A percentile compares a stretch with the other conserved stretches of the same genome.
Evolutionary conservation across 2,797 vertebrate genomes (phyloP).

Genomic region (Pseudotriccus pelzelni): DNA sequence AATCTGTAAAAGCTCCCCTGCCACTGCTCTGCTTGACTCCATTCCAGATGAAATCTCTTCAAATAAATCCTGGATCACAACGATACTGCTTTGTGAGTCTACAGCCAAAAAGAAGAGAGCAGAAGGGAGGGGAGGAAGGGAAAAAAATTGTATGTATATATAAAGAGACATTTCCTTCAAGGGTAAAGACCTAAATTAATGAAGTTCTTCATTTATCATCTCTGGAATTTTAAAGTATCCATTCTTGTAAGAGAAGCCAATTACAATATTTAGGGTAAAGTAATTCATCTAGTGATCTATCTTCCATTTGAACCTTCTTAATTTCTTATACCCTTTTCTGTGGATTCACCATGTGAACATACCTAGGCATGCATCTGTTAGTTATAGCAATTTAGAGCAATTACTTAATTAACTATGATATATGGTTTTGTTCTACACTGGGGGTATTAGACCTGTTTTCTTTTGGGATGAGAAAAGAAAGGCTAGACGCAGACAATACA

Average conservation of each 20-base stretch:
- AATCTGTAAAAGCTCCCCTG: constrained; percentile 78
- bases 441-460: neutral
- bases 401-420: constrained; percentile 74
- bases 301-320: constrained; percentile 67
- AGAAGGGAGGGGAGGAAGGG: neutral
- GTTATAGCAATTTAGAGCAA: constrained; percentile 71
- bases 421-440: neutral
- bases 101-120: constrained; percentile 29
- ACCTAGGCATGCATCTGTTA: constrained; percentile 62
- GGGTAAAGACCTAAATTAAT: constrained; percentile 73
- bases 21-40: constrained; percentile 74
- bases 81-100: constrained; percentile 62
- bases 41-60: constrained; percentile 79
- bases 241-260: constrained; percentile 65
- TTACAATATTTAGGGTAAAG: constrained; percentile 73
- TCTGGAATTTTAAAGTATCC: constrained; percentile 57
- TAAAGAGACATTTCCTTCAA: constrained; percentile 67
- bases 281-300: constrained; percentile 71
- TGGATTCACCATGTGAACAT: constrained; percentile 63
- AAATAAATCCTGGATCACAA: constrained; percentile 75
- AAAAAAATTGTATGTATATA: neutral
- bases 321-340: constrained; percentile 64
- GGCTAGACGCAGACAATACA: constrained; percentile 2
- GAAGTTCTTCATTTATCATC: constrained; percentile 69
- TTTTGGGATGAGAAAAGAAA: constrained; percentile 26